phyloP scores from a whole-genome alignment of 2,797 vertebrate species.

The Hipposideros larvatus region DNA sequence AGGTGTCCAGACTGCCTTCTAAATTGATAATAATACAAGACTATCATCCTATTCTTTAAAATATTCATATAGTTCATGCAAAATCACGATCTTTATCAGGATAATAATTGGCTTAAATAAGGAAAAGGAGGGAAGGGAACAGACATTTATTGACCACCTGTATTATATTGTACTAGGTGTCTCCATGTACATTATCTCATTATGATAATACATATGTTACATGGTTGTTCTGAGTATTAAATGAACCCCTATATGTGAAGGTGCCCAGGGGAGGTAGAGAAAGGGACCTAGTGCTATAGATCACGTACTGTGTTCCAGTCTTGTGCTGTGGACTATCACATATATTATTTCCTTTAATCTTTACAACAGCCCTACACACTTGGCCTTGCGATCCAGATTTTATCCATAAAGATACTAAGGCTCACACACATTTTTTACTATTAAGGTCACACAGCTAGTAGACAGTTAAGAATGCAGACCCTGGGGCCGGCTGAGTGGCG shows the following conservation, averaged over 20 bases:
- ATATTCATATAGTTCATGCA: constrained; percentile 72
- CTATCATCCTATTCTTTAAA: constrained; percentile 62
- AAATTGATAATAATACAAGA: constrained; percentile 73
- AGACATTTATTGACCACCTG: constrained; percentile 73
- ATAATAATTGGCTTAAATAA: constrained; percentile 75
- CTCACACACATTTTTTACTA: neutral
- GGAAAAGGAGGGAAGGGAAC: constrained; percentile 61
- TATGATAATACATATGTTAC: constrained; percentile 51
- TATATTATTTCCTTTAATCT: constrained; percentile 58
- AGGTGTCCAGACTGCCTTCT: constrained; percentile 62
- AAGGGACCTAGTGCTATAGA: neutral
- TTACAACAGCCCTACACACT: neutral
- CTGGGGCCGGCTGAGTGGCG: no score
- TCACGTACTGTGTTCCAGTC: neutral
- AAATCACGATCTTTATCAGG: constrained; percentile 69
- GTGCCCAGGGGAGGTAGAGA: neutral
- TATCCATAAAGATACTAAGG: neutral
- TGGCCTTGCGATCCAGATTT: constrained; percentile 37
- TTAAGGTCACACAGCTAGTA: neutral
- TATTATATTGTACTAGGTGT: constrained; percentile 45
- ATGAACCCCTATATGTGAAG: neutral
- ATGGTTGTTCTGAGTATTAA: constrained; percentile 44
- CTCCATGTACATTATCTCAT: constrained; percentile 65
- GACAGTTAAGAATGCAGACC: neutral
- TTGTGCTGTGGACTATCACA: neutral